A percentile compares a stretch with the other conserved stretches of the same genome.
Evolutionary conservation across 2,888 invertebrate genomes (phyloP).

Genomic region (Meta bourneti): DNA sequence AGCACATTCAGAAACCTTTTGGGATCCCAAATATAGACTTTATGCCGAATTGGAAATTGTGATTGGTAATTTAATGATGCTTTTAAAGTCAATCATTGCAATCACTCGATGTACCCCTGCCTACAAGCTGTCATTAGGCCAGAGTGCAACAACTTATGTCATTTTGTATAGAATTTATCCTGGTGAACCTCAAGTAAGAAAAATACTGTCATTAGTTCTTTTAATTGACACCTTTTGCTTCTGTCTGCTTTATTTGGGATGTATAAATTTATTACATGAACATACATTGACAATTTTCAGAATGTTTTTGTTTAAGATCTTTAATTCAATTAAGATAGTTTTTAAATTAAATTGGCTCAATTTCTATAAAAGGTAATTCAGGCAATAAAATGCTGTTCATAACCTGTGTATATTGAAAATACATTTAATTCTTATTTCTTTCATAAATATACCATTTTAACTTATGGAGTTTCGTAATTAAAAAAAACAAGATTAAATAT

Average conservation of each 20-base stretch:
- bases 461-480: neutral
- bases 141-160: conserved; percentile 92
- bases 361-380: too few species aligned
- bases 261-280: too few species aligned
- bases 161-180: conserved; percentile 90
- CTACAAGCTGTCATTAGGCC: conserved; percentile 91
- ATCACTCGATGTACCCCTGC: conserved; percentile 95
- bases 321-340: too few species aligned
- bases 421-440: too few species aligned
- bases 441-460: too few species aligned
- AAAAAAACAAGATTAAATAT: neutral
- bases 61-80: conserved; percentile 94
- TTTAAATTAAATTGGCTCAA: too few species aligned
- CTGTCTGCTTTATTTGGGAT: too few species aligned
- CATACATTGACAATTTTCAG: too few species aligned
- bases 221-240: neutral
- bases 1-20: conserved; percentile 78
- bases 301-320: too few species aligned
- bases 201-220: neutral
- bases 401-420: too few species aligned
- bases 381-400: too few species aligned
- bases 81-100: conserved; percentile 93
- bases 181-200: conserved; percentile 87
- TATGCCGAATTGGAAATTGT: conserved; percentile 80
- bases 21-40: conserved; percentile 78